Conservation (phyloP, 2,113 vertebrate species). For the Danionella cerebrum region DNA sequence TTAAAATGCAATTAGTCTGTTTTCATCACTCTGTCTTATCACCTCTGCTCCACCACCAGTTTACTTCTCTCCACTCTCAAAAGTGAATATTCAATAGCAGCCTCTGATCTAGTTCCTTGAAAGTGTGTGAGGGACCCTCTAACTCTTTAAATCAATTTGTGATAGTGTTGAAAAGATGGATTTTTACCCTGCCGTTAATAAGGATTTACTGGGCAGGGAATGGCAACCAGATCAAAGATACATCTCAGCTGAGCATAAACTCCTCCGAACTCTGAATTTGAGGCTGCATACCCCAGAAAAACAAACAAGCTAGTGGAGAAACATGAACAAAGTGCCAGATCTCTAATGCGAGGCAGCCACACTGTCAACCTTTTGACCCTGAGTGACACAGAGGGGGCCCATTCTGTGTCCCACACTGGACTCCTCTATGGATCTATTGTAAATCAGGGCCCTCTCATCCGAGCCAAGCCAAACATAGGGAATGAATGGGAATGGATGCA, state of each 20-base stretch:
- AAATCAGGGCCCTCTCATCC: conserved; percentile 32
- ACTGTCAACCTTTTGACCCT: conserved; percentile 25
- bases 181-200: conserved; percentile 41
- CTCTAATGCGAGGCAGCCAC: background rate
- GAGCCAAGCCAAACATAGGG: conserved; percentile 35
- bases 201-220: conserved; percentile 42
- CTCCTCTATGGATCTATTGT: conserved; percentile 36
- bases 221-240: conserved; percentile 36
- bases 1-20: too few species aligned
- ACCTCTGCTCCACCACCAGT: conserved; percentile 25
- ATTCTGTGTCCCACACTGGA: background rate
- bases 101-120: too few species aligned
- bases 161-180: conserved; percentile 41
- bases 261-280: conserved; percentile 8
- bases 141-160: too few species aligned
- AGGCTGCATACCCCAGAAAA: background rate
- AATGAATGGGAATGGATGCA: conserved; percentile 25
- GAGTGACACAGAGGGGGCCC: conserved; percentile 2
- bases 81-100: too few species aligned
- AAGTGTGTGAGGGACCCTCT: too few species aligned
- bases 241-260: conserved; percentile 20
- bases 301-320: background rate
- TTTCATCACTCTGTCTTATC: conserved; percentile 4
- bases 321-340: background rate
- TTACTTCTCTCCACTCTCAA: too few species aligned